phyloP scores from a whole-genome alignment of 2,888 invertebrate genomes.

The Polia nebulosa region DNA sequence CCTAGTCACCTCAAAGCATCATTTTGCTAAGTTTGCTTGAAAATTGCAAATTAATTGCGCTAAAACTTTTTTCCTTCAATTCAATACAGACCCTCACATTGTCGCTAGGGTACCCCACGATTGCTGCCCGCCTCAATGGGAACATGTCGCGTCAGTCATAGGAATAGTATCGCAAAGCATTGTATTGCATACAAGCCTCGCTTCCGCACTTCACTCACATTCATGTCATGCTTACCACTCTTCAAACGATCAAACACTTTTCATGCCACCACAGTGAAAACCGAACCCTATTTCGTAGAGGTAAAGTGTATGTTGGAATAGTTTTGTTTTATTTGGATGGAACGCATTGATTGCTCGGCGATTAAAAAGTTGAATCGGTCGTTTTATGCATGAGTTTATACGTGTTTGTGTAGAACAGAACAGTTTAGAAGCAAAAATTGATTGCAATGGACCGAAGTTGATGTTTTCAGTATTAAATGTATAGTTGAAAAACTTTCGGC shows the following conservation, averaged over 20 bases:
- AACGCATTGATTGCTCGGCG: constrained; percentile 45
- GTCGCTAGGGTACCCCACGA: background rate
- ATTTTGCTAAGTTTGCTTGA: background rate
- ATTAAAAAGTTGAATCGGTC: constrained; percentile 50
- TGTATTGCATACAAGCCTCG: constrained; percentile 26
- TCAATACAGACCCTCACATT: background rate
- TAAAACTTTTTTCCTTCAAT: background rate
- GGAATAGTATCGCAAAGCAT: constrained; percentile 26
- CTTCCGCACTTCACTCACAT: constrained; percentile 24
- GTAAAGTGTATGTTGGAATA: background rate
- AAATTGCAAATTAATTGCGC: background rate
- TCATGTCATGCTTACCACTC: constrained; percentile 49
- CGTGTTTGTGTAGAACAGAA: constrained; percentile 9
- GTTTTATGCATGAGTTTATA: constrained; percentile 19
- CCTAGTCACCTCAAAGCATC: background rate
- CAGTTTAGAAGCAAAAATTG: constrained; percentile 36
- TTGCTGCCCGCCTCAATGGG: background rate
- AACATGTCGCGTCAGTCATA: background rate
- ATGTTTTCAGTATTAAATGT: constrained; percentile 6
- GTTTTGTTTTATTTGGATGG: constrained; percentile 13
- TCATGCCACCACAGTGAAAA: background rate
- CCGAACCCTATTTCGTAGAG: background rate
- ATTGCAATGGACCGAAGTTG: constrained; percentile 1
- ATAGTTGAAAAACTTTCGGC: background rate
- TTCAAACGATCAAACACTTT: constrained; percentile 46